These are phyloP conservation scores for Oreochromis grahami DNA, from an alignment of 2,797 vertebrate genomes.

Conservation along the genomic window DNA sequence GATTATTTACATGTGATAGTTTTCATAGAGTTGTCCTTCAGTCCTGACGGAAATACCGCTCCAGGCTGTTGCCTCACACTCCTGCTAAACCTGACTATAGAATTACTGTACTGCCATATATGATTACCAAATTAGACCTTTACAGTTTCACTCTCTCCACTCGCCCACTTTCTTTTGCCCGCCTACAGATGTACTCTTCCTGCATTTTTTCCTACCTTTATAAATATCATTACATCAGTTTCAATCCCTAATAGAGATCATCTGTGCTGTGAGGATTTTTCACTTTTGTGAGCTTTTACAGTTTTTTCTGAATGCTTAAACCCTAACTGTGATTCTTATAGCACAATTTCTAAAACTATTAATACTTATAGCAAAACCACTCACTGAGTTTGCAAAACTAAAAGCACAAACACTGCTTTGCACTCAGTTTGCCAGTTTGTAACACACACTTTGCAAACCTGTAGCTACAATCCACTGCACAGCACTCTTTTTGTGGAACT, in stretches of 20 bases:
- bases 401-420: too few relatives aligned
- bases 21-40: background rate
- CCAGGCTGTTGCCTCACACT: background rate
- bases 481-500: too few relatives aligned
- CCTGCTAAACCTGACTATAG: background rate
- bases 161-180: background rate
- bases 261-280: background rate
- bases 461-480: too few relatives aligned
- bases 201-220: background rate
- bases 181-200: background rate
- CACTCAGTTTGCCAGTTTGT: too few relatives aligned
- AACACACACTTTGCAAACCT: too few relatives aligned
- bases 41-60: background rate
- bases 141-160: background rate
- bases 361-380: too few relatives aligned
- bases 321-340: too few relatives aligned
- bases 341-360: too few relatives aligned
- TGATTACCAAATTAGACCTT: background rate
- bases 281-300: background rate
- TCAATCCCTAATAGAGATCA: background rate
- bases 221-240: constrained; percentile 15
- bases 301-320: too few relatives aligned
- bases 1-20: background rate
- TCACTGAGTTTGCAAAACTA: too few relatives aligned
- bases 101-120: background rate